Conservation (phyloP, 2,797 vertebrate species). For the Telmatherina bonti region DNA sequence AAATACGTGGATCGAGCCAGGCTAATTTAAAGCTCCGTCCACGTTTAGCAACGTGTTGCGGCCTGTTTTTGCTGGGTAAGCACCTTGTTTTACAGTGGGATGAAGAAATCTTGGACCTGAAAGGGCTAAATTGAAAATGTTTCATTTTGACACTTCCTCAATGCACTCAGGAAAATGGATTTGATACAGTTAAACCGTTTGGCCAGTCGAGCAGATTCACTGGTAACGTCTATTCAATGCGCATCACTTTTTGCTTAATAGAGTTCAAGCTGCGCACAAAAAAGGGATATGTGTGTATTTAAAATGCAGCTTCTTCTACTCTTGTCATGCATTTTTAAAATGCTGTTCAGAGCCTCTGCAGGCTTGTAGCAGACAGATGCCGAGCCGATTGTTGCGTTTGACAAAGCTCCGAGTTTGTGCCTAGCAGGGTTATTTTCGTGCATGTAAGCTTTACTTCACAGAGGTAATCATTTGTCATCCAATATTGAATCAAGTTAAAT, state of each 20-base stretch:
- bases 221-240: constrained; percentile 58
- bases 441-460: constrained; percentile 58
- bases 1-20: constrained; percentile 72
- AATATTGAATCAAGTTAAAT: constrained; percentile 76
- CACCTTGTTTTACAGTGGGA: constrained; percentile 66
- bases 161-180: constrained; percentile 72
- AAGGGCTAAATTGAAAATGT: constrained; percentile 67
- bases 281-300: constrained; percentile 45
- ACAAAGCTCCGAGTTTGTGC: constrained; percentile 60
- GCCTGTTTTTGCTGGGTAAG: constrained; percentile 74
- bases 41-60: constrained; percentile 52
- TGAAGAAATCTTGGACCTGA: constrained; percentile 61
- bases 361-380: constrained; percentile 65
- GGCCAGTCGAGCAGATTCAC: constrained; percentile 64
- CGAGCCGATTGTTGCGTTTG: constrained; percentile 71
- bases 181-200: constrained; percentile 66
- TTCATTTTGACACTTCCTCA: constrained; percentile 74
- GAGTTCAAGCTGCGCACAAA: constrained; percentile 26
- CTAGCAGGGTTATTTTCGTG: constrained; percentile 48
- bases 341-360: constrained; percentile 62
- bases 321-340: constrained; percentile 72
- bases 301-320: constrained; percentile 51
- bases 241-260: constrained; percentile 63
- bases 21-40: constrained; percentile 70
- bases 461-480: constrained; percentile 73